These are phyloP conservation scores for Furcula furcula DNA, from an alignment of 2,888 invertebrate species.

Conservation along the genomic window DNA sequence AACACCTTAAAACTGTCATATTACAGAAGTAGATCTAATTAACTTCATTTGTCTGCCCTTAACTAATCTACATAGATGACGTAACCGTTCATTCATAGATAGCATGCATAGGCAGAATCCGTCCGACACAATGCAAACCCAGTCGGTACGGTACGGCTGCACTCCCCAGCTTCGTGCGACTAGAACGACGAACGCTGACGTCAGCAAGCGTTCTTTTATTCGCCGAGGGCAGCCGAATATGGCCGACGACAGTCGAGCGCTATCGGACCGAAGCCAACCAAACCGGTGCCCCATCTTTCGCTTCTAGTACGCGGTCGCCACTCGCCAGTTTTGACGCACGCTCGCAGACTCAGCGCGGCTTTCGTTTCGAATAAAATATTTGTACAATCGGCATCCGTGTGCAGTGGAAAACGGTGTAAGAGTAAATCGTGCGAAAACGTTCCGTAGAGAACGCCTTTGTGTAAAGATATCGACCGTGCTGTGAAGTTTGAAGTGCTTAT, in stretches of 20 bases:
- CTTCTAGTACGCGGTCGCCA: constrained; percentile 74
- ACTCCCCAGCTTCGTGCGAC: constrained; percentile 6
- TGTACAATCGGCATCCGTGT: constrained; percentile 33
- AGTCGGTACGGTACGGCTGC: constrained; percentile 2
- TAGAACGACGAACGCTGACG: constrained; percentile 54
- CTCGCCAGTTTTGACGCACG: constrained; percentile 55
- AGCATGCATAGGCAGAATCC: too few species aligned
- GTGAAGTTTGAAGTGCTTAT: constrained; percentile 56
- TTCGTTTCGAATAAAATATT: constrained; percentile 34
- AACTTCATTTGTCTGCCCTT: too few species aligned
- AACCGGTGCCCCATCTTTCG: constrained; percentile 64
- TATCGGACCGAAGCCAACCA: constrained; percentile 66
- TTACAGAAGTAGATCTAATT: too few species aligned
- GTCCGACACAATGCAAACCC: background rate
- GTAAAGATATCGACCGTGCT: constrained; percentile 37
- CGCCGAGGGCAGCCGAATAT: constrained; percentile 57
- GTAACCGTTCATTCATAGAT: constrained; percentile 1
- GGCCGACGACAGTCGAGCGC: constrained; percentile 54
- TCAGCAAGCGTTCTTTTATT: constrained; percentile 43
- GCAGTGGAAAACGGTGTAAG: constrained; percentile 26
- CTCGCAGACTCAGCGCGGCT: constrained; percentile 37
- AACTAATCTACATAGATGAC: too few species aligned
- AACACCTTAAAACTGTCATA: background rate
- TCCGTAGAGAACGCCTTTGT: constrained; percentile 14
- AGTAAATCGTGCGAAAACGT: constrained; percentile 11